phyloP scores from a whole-genome alignment of 2,888 invertebrate species.

The Elaeidobius kamerunicus region DNA sequence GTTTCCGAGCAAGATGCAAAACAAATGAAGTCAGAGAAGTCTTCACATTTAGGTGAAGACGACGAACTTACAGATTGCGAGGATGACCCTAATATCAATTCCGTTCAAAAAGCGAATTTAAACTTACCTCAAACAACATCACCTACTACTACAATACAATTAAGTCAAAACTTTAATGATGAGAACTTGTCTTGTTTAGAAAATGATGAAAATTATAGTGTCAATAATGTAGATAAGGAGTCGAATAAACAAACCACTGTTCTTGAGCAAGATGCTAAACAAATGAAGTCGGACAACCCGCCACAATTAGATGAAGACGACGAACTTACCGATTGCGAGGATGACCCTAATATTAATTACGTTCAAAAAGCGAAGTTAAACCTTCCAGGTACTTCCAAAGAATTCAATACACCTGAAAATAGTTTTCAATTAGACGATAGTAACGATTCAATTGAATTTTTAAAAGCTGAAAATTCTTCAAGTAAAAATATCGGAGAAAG shows the following conservation, averaged over 20 bases:
- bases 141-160: background rate
- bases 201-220: constrained; percentile 18
- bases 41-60: background rate
- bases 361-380: background rate
- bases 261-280: background rate
- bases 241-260: constrained; percentile 12
- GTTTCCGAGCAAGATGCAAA: constrained; percentile 1
- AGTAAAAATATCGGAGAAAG: constrained; percentile 2
- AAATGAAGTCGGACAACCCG: background rate
- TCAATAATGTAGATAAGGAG: constrained; percentile 18
- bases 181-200: constrained; percentile 7
- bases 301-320: constrained; percentile 1
- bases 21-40: background rate
- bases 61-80: constrained; percentile 18
- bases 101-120: background rate
- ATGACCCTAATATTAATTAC: background rate
- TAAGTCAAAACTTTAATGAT: constrained; percentile 6
- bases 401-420: background rate
- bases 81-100: background rate
- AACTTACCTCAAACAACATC: background rate
- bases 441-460: constrained; percentile 30
- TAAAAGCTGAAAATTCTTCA: constrained; percentile 1
- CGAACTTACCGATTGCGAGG: constrained; percentile 17
- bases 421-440: constrained; percentile 10
- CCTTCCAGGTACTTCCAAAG: background rate